Evolutionary conservation across 2,113 vertebrate species (phyloP), one percentile per base, ranked within the genome.

Genomic region (Eublepharis macularius): DNA sequence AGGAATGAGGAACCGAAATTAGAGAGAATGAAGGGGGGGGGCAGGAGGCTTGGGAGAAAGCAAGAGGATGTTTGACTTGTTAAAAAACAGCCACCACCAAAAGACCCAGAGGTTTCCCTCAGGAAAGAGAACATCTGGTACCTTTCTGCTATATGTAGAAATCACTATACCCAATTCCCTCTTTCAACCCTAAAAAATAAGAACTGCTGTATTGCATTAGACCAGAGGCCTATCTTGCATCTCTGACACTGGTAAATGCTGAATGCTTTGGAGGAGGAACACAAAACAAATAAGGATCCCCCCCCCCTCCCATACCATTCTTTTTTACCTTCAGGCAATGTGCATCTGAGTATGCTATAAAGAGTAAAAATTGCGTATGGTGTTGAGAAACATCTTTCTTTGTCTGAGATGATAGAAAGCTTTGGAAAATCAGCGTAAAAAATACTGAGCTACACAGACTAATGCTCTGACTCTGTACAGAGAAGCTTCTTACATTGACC

Each of bases 1-100:
- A 91, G 84, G 90, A 94, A 91, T 36, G 91, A 93, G 91, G 92
- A 93, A 90, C 89, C 1, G 6, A 0, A 0, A 1, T 81, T 84
- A 68, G 19, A 57, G 39, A 0, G 1, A 2, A 60, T 0, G 51
- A 51, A 81, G 82, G 43, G 1, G 69, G n/a, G 0, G 13, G 51
- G 3, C 1, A 54, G 32, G n/a, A 60, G 73, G 43, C 43, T 66
- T 39, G 60, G 74, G 83, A 84, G 65, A 69, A 85, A 85, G 32
- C 47, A 79, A 83, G 21, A 85, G n/a, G 32, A 4, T 70, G 11
- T 26, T 83, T 79, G n/a, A 43, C 21, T 43, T 19, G 39, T 34
- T 45, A 51, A 76, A 76, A 63, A n/a, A 54, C 9, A 57, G 60
- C 60, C 6, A 26, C 26, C 60, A 29, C 60, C 60, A 43, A 84